These are phyloP conservation scores for Syngnathus typhle DNA, from an alignment of 2,113 vertebrate species.

Conservation along the genomic window DNA sequence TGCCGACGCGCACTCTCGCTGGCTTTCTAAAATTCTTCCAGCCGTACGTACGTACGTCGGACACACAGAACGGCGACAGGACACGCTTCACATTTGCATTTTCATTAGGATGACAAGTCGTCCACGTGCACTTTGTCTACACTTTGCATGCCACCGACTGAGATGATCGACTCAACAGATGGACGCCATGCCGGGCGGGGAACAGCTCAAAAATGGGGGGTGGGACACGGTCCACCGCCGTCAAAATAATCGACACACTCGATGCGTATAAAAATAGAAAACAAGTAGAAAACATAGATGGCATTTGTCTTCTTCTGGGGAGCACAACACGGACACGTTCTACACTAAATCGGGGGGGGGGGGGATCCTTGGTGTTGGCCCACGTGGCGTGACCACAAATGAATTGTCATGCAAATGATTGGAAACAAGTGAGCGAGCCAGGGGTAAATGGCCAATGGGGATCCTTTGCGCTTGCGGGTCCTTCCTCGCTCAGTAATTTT, in stretches of 20 bases:
- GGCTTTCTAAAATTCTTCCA: neutral
- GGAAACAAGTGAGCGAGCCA: neutral
- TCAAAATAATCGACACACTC: conserved; percentile 52
- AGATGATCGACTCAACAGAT: no score
- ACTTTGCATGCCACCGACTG: neutral
- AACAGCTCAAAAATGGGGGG: neutral
- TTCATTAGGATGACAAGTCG: neutral
- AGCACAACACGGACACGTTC: conserved; percentile 12
- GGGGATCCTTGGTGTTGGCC: no score
- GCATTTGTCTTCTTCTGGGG: conserved; percentile 53
- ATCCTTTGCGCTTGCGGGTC: neutral
- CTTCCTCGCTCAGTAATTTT: neutral
- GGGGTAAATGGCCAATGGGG: neutral
- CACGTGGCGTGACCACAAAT: neutral
- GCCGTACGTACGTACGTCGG: neutral
- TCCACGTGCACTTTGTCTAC: neutral
- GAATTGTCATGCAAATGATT: conserved; percentile 1
- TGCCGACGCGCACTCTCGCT: no score
- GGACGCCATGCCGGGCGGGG: no score
- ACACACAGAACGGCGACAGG: neutral
- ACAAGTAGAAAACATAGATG: conserved; percentile 74
- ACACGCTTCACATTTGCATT: no score
- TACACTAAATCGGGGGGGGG: neutral
- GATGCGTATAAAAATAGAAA: conserved; percentile 73
- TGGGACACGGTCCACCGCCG: neutral